Evolutionary conservation across 2,113 vertebrate species (phyloP), one percentile per base, ranked within the genome.

Genomic region (Cynocephalus volans): DNA sequence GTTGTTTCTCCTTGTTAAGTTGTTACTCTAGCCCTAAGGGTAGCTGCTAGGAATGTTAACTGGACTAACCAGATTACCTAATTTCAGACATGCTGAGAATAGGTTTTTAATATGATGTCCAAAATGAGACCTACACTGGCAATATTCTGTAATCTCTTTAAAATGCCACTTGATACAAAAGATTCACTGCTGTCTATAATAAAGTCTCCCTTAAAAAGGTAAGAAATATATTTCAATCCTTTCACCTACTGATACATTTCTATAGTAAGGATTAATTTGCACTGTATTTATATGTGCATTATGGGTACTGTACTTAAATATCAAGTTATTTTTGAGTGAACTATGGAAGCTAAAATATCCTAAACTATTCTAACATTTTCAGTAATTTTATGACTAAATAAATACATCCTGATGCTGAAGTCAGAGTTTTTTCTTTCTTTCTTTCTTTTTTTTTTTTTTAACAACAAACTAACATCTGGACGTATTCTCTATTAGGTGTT

Each of bases 1-100:
- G 21, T 88, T 96, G 26, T 62, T 98, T 92, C 85, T 98, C 85
- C 52, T 96, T 97, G 7, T 98, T 98, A 97, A 98, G 64, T 88
- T 91, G 95, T 98, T 97, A 97, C 72, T 98, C 93, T 70, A 96
- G 33, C 96, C 90, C 77, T 96, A 93, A 96, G 97, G 28, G 83
- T 96, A 95, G 90, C 94, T 96, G 60, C 90, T 95, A 97, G 69
- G 60, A 98, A 98, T 93, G 76, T 15, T 69, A 96, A 93, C 41
- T 73, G 48, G 52, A 36, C 80, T 33, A 96, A 60, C 84, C 94
- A 93, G 97, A 96, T 98, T 94, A 98, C 97, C 97, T 96, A 98
- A 91, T 82, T 81, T 73, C 79, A 95, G 81, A 48, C 33, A 93
- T 36, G 3, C 84, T 96, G 50, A 97, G n/a, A 90, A 50, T 96